Evolutionary conservation across 2,888 invertebrate genomes (phyloP).

Genomic region (Stenchaetothrips biformis): DNA sequence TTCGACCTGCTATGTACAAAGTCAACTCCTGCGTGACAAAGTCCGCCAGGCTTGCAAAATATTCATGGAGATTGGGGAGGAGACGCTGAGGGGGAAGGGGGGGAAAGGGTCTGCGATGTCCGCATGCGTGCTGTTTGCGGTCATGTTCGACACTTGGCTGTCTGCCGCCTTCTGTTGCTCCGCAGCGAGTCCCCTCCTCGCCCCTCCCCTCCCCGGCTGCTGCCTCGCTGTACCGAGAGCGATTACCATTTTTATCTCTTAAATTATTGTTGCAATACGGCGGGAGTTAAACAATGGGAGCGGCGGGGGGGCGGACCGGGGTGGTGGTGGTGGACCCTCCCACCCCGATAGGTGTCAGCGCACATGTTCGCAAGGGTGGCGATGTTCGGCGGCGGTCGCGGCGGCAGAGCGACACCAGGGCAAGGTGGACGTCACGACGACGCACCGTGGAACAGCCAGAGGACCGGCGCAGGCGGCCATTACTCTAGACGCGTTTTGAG

Average conservation of each 20-base stretch:
- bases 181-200: neutral
- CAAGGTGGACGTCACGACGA: too few relatives aligned
- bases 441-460: too few relatives aligned
- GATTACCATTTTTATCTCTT: conserved; percentile 20
- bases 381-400: neutral
- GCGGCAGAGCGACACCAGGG: neutral
- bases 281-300: neutral
- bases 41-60: too few relatives aligned
- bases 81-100: neutral
- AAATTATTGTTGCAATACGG: conserved; percentile 17
- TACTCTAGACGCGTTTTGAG: too few relatives aligned
- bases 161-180: neutral
- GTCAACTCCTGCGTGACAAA: too few relatives aligned
- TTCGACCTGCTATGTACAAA: too few relatives aligned
- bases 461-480: too few relatives aligned
- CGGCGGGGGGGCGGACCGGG: neutral
- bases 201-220: neutral
- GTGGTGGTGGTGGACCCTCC: neutral
- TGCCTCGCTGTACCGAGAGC: neutral
- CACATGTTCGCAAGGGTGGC: conserved; percentile 14
- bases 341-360: neutral
- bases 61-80: neutral
- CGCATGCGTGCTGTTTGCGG: neutral
- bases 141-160: conserved; percentile 14
- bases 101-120: neutral